Base-by-base conservation (phyloP, 2,797 vertebrate species). In the Odontamblyopus lacepedii region DNA sequence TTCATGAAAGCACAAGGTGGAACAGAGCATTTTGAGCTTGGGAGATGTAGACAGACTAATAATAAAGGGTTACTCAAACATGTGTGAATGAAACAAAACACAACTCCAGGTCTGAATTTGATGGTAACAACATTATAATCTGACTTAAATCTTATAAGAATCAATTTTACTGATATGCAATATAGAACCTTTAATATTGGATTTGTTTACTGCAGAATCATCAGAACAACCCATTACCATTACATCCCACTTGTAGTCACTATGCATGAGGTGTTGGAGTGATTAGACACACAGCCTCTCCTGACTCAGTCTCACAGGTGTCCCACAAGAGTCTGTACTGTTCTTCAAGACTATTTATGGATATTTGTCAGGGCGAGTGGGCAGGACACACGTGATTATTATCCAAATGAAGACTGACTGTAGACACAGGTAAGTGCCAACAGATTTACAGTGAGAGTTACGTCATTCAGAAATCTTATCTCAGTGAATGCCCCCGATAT, bases 231-330 rank as follows among this genome's bases (percentile, higher is more conserved):
- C 11, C n/a, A 57, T 26, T 57, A 26, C n/a, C n/a, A 57, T 26
- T 57, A 26, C n/a, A 9, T 27, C 11, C 9, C 55, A 30, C 27
- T 32, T n/a, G 32, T 63, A 35, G 59, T 63, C 61, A 63, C 19
- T 38, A 5, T 38, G 63, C 12, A 38, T 27, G 41, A 50, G 23
- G 41, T 65, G 63, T 44, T 26, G 38, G 38, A 19, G 11, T 48
- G 41, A 65, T 65, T 15, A 65, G 41, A 26, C n/a, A 41, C 18
- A 19, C 62, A 63, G 9, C 23, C 7, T 15, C 8, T 23, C 18
- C 38, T 65, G 63, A 92, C 66, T 93, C 91, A 93, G 55, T 27
- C 67, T 76, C 75, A 73, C 90, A 91, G 88, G 83, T 89, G 82
- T 83, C 71, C 74, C 81, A 8, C 74, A 71, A 63, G 51, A 63